Percentiles rank a stretch among this genome's conserved stretches.
Conservation (phyloP, 2,797 vertebrate genomes). For the Spinus pinus region DNA sequence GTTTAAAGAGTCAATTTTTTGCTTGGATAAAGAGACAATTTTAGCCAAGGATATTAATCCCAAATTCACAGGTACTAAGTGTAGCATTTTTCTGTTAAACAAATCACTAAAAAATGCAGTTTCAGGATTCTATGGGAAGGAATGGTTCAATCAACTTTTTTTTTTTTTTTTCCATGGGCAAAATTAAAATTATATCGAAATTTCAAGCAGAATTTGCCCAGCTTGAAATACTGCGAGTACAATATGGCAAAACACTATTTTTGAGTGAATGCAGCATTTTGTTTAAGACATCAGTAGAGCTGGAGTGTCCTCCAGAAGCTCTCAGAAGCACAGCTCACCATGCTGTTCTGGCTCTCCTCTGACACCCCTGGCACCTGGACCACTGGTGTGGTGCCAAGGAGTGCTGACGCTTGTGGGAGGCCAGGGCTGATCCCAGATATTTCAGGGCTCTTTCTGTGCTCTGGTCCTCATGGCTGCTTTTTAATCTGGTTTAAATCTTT, state of each 20-base stretch:
- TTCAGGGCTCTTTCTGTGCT: background rate
- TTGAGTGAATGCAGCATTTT: background rate
- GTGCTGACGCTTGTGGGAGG: background rate
- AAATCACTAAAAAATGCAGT: background rate
- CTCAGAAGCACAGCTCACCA: background rate
- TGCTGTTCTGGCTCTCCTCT: rapidly evolving
- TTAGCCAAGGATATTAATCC: background rate
- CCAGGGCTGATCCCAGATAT: background rate
- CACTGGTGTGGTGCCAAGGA: background rate
- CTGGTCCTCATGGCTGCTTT: background rate
- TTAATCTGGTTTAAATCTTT: background rate
- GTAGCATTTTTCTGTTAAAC: background rate
- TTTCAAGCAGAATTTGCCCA: background rate
- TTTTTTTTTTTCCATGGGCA: background rate
- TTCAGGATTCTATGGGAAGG: background rate
- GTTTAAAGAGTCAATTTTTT: background rate
- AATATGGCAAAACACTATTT: background rate
- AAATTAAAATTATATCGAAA: background rate
- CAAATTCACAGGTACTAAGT: background rate
- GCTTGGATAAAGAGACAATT: background rate
- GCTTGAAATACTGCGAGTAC: background rate
- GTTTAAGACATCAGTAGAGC: background rate
- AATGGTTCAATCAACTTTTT: background rate
- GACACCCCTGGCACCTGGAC: background rate
- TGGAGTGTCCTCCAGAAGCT: background rate